These are phyloP conservation scores for Anaspis maculata DNA, from an alignment of 2,888 invertebrate genomes.

Conservation along the genomic window DNA sequence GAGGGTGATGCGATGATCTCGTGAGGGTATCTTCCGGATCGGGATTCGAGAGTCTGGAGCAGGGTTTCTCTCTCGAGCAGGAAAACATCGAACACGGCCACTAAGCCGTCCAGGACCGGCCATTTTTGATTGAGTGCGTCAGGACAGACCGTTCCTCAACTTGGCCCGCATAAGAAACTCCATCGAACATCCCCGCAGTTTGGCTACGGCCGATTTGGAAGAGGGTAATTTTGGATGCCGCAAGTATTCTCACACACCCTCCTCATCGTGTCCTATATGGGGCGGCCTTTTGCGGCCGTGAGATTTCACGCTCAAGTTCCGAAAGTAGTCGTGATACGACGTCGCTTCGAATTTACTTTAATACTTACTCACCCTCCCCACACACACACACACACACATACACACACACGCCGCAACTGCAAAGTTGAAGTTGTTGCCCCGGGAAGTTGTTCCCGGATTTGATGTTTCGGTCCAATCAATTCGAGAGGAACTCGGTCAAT, in stretches of 20 bases:
- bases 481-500: too few relatives aligned
- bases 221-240: constrained; percentile 7
- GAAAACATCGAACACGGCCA: constrained; percentile 8
- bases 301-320: constrained; percentile 9
- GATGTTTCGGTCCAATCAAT: too few relatives aligned
- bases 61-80: too few relatives aligned
- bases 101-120: constrained; percentile 9
- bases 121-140: constrained; percentile 12
- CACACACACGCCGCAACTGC: too few relatives aligned
- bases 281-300: constrained; percentile 7
- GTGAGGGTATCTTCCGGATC: constrained; percentile 10
- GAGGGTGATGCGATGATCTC: too few relatives aligned
- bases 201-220: constrained; percentile 10
- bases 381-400: too few relatives aligned
- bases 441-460: too few relatives aligned
- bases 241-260: constrained; percentile 8
- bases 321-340: constrained; percentile 3
- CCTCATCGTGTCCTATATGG: too few relatives aligned
- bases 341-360: too few relatives aligned
- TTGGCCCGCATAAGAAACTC: constrained; percentile 10
- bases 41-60: too few relatives aligned
- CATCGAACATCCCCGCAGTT: constrained; percentile 7
- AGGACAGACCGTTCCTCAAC: constrained; percentile 8
- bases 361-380: too few relatives aligned
- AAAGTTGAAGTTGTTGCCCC: too few relatives aligned